These are phyloP conservation scores for Cynodonichthys magdalenae DNA, from an alignment of 2,797 vertebrate species.

Conservation along the genomic window DNA sequence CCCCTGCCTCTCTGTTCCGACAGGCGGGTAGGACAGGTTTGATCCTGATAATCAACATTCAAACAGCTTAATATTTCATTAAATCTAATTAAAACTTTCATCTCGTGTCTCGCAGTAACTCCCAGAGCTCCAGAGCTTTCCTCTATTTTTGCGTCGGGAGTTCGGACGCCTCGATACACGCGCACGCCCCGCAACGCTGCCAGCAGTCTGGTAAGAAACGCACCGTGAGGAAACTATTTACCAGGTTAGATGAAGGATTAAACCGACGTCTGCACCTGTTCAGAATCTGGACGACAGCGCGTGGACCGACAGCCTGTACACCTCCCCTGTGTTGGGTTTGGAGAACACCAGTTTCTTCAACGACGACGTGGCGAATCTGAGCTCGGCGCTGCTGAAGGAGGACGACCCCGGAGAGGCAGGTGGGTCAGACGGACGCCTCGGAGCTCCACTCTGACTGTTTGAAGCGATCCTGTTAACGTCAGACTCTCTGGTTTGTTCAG, in stretches of 20 bases:
- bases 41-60: neutral
- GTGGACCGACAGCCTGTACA: conserved; percentile 84
- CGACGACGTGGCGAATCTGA: conserved; percentile 87
- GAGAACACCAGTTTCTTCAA: conserved; percentile 81
- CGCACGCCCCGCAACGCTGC: conserved; percentile 78
- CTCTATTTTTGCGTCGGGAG: conserved; percentile 82
- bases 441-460: neutral
- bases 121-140: conserved; percentile 85
- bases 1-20: conserved; percentile 85
- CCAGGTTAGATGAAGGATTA: neutral
- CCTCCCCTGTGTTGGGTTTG: conserved; percentile 79
- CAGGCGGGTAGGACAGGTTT: conserved; percentile 81
- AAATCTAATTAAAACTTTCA: neutral
- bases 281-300: conserved; percentile 89
- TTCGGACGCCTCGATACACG: conserved; percentile 80
- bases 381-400: conserved; percentile 89
- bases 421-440: conserved; percentile 54
- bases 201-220: conserved; percentile 49
- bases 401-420: conserved; percentile 96
- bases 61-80: neutral
- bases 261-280: neutral
- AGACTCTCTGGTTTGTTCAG: conserved; percentile 62
- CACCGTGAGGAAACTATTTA: too few relatives aligned
- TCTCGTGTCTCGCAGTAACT: conserved; percentile 56
- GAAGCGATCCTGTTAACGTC: neutral